These are phyloP conservation scores for Deroptyus accipitrinus DNA, from an alignment of 2,113 vertebrate species.

Conservation along the genomic window DNA sequence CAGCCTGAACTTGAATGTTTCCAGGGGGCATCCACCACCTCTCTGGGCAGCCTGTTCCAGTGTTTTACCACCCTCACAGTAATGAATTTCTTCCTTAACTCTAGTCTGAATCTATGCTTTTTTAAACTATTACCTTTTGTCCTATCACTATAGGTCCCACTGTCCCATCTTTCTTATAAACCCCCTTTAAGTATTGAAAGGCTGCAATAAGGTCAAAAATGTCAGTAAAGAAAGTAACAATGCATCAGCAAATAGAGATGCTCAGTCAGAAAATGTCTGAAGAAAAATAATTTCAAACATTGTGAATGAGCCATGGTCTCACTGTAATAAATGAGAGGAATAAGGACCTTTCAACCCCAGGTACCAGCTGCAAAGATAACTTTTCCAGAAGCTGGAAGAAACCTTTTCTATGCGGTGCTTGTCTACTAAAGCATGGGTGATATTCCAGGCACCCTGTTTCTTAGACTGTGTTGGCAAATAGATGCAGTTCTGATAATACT, in stretches of 20 bases:
- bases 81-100: neutral
- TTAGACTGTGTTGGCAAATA: neutral
- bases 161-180: neutral
- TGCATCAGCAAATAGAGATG: neutral
- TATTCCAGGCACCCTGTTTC: neutral
- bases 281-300: neutral
- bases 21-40: neutral
- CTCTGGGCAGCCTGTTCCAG: neutral
- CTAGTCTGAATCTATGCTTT: neutral
- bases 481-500: neutral
- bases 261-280: neutral
- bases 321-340: neutral
- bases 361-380: neutral
- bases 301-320: neutral
- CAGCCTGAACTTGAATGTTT: neutral
- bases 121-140: neutral
- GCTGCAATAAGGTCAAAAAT: neutral
- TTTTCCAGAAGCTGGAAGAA: neutral
- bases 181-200: neutral
- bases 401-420: neutral
- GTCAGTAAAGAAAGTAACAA: neutral
- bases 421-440: neutral
- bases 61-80: neutral
- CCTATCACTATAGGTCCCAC: neutral
- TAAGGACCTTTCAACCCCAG: neutral